Evolutionary conservation across 2,888 invertebrate species (phyloP).

Genomic region (Xylocampa areola): DNA sequence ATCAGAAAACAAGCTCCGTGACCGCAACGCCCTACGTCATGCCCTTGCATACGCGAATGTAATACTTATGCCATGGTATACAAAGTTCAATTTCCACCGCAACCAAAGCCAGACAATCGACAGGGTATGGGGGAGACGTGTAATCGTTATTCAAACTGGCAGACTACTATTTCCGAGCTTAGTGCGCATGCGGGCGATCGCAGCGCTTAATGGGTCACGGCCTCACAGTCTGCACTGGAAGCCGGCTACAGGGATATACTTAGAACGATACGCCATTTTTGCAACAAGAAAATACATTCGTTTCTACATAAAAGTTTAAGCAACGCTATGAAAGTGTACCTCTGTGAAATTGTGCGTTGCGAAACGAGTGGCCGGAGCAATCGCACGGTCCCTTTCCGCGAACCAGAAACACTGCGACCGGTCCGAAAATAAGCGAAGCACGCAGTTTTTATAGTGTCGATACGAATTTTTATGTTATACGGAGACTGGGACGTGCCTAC

Average conservation of each 20-base stretch:
- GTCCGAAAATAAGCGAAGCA: conserved; percentile 70
- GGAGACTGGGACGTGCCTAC: conserved; percentile 68
- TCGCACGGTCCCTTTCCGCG: conserved; percentile 62
- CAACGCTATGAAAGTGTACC: conserved; percentile 56
- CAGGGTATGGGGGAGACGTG: conserved; percentile 76
- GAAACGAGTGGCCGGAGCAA: conserved; percentile 53
- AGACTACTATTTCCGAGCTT: conserved; percentile 77
- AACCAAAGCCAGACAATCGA: conserved; percentile 76
- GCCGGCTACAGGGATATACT: conserved; percentile 78
- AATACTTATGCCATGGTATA: conserved; percentile 46
- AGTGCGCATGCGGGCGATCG: conserved; percentile 82
- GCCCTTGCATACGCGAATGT: conserved; percentile 43
- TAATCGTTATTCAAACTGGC: conserved; percentile 86
- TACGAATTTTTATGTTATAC: conserved; percentile 63
- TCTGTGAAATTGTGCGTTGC: conserved; percentile 48
- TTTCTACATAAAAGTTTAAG: conserved; percentile 29
- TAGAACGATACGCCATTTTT: conserved; percentile 74
- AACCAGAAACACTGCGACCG: conserved; percentile 63
- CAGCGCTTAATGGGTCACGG: conserved; percentile 84
- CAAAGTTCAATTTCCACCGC: conserved; percentile 70
- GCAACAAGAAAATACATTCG: conserved; percentile 54
- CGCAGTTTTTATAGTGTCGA: conserved; percentile 65
- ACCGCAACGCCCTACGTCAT: conserved; percentile 55
- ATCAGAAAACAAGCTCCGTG: conserved; percentile 59
- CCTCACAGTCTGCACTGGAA: conserved; percentile 82